Base-by-base conservation (phyloP, 2,797 vertebrate genomes). In the Rhinatrema bivittatum region DNA sequence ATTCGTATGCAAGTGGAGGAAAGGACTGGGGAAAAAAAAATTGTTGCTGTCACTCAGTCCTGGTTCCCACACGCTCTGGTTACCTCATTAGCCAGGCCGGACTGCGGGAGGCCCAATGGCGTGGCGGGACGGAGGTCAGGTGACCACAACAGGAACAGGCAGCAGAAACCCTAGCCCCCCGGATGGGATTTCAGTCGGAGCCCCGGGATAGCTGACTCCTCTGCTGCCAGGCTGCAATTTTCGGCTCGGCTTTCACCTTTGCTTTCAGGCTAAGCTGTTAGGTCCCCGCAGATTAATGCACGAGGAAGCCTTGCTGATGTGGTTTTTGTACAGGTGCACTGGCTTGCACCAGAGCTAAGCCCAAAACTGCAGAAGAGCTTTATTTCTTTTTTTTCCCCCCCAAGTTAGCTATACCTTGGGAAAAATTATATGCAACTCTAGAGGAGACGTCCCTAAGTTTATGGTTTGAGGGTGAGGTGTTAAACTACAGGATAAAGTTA, bases 21-120 rank as follows among this genome's bases (percentile, higher is more conserved):
- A 74, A 76, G 60, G 86, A 89, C 82, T 93, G 90, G 87, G 90
- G 93, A 95, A 84, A 93, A 79, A 93, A 95, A 84, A 93, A 79
- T 78, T 87, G 80, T 85, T 82, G 93, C 93, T 91, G 89, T 90
- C 90, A 86, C 85, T 86, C 87, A 77, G 77, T 85, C 78, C 85
- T 82, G 79, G 87, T 97, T 98, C 95, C 94, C 95, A 98, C 93
- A 97, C 91, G 90, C 93, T 97, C 94, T 90, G 72, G 92, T 98
- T 97, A 98, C 95, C 94, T 96, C 91, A 97, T 97, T 97, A 97
- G 84, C 78, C 85, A 86, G 81, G 82, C 84, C 87, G 76, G 70
- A 65, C 83, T 87, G 67, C 46, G 68, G 78, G 78, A 81, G 78
- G 81, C 71, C 95, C 95, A 97, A 94, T 94, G 66, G 74, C 66